Evolutionary conservation across 2,797 vertebrate genomes (phyloP).

Genomic region (Cetoscarus ocellatus): DNA sequence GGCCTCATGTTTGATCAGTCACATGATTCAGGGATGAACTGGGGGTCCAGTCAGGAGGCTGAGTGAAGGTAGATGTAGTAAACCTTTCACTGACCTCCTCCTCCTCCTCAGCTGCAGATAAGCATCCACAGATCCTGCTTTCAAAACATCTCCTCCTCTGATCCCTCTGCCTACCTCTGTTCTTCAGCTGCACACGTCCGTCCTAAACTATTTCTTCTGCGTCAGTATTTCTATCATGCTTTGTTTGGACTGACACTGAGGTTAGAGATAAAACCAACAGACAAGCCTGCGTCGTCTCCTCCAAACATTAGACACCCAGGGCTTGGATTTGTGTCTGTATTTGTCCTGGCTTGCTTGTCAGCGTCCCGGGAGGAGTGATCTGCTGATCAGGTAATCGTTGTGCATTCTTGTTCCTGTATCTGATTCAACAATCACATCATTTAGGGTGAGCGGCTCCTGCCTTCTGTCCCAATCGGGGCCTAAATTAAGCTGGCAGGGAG

Average conservation of each 20-base stretch:
- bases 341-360: conserved; percentile 31
- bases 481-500: conserved; percentile 57
- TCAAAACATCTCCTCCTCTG: conserved; percentile 35
- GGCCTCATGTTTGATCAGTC: conserved; percentile 35
- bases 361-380: conserved; percentile 23
- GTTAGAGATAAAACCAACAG: conserved; percentile 29
- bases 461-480: conserved; percentile 49
- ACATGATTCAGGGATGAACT: conserved; percentile 31
- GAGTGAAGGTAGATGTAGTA: no score
- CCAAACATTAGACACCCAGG: conserved; percentile 11
- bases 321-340: conserved; percentile 45
- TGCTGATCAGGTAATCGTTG: conserved; percentile 69
- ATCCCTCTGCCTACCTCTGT: conserved; percentile 24
- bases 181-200: conserved; percentile 34
- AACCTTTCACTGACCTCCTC: conserved; percentile 17
- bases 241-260: conserved; percentile 33
- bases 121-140: conserved; percentile 37
- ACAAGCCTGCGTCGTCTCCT: conserved; percentile 25
- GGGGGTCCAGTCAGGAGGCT: conserved; percentile 8
- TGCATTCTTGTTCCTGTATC: conserved; percentile 61
- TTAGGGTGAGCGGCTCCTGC: conserved; percentile 38
- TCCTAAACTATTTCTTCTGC: conserved; percentile 12
- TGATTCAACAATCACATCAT: conserved; percentile 56
- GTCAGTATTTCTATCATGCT: conserved; percentile 19
- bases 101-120: conserved; percentile 36